Evolutionary conservation across 2,888 invertebrate species (phyloP), one percentile per base, ranked within the genome.

Genomic region (Netelia virgata): DNA sequence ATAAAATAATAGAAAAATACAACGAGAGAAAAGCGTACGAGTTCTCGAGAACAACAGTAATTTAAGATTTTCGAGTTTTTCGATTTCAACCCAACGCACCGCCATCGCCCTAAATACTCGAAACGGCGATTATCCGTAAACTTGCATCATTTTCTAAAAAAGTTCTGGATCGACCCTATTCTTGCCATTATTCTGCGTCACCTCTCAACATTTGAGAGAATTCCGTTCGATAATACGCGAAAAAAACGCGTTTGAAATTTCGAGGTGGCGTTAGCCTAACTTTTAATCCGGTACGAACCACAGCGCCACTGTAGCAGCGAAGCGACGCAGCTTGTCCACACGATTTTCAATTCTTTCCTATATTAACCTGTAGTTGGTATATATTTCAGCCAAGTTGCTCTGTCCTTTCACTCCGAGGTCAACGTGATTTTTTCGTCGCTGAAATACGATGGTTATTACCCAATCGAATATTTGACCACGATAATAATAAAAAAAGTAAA

Each of bases 381-480:
- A 36, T 36, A 36, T 36, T 36, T 36, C 36, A 36, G 14, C 16
- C 23, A 69, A 53, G 41, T 23, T 50, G 74, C 41, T 59, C 63
- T 18, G 61, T 57, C 80, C 81, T 75, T 75, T 75, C 75, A 75
- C 63, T 76, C 57, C 28, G 57, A 28, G 70, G 41, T 63, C 55
- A 64, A 59, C 50, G 36, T 14, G 57, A 16, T 61, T 57, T n/a
- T 66, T 64, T 82, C 57, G 76, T 70, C 57, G 28, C 68, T 50
- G 20, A 50, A 70, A 63, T 78, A 76, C 61, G 28, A 68, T 18
- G 10, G 23, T 63, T 64, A 41, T 72, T 59, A 16, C 41, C 18
- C 57, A 66, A 76, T 72, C 57, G 57, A 64, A 50, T 57, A 72
- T 70, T 53, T 23, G 16, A 57, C 23, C 9, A 14, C 11, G 16